A percentile compares a stretch with the other conserved stretches of the same genome.
phyloP scores from a whole-genome alignment of 1,140 invertebrate species.

The Halesus radiatus region DNA sequence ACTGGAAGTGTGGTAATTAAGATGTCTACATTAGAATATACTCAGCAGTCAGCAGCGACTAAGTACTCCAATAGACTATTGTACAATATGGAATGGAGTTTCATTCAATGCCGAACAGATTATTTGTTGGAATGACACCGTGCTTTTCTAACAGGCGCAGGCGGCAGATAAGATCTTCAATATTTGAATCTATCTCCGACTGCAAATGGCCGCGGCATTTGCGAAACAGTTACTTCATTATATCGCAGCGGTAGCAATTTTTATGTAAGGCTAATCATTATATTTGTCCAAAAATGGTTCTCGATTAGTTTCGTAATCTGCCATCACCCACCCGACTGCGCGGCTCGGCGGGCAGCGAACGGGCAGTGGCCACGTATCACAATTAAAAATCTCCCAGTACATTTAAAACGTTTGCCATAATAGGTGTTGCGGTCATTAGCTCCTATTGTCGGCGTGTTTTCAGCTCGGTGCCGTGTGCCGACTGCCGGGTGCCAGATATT shows the following conservation, averaged over 20 bases:
- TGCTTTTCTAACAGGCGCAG: not conserved
- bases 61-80: constrained; percentile 4
- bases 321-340: not conserved
- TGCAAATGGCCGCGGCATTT: constrained; percentile 15
- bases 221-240: constrained; percentile 25
- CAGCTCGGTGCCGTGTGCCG: not conserved
- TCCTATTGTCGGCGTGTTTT: constrained; percentile 36
- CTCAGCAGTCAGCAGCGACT: not conserved
- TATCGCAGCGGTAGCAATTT: constrained; percentile 22
- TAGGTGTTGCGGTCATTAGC: constrained; percentile 51
- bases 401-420: constrained; percentile 37
- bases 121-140: not conserved
- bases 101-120: not conserved
- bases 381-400: constrained; percentile 40
- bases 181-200: not conserved
- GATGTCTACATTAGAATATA: not conserved
- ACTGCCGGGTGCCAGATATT: too few relatives aligned
- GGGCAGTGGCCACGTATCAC: constrained; percentile 14
- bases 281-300: constrained; percentile 47
- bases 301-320: constrained; percentile 42
- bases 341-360: not conserved
- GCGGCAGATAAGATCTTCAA: not conserved
- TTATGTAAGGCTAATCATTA: constrained; percentile 44
- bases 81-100: not conserved
- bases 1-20: not conserved